phyloP scores from a whole-genome alignment of 1,140 invertebrate species.

The Hypothenemus hampei region DNA sequence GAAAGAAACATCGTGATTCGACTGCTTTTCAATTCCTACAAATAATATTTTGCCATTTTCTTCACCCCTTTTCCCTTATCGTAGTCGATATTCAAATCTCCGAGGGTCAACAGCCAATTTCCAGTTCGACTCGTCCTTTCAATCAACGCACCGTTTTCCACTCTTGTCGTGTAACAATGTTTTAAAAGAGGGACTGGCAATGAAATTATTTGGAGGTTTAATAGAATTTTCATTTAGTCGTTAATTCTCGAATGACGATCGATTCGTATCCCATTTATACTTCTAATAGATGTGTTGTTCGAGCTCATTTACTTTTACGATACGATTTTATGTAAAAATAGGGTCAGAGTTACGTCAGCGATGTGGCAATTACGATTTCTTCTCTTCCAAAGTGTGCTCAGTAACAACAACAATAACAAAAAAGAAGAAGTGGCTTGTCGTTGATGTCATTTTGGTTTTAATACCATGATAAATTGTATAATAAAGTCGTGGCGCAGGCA shows the following conservation, averaged over 20 bases:
- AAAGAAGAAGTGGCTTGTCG: too few species aligned
- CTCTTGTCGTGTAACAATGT: neutral
- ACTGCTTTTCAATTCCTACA: too few species aligned
- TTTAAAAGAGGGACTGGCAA: too few species aligned
- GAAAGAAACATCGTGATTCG: too few species aligned
- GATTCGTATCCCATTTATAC: neutral
- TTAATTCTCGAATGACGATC: neutral
- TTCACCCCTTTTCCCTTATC: neutral
- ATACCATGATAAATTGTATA: neutral
- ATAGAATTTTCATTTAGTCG: neutral
- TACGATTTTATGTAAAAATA: neutral
- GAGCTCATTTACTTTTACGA: neutral
- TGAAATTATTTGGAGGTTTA: neutral
- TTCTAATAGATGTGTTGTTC: neutral
- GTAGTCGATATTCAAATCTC: conserved; percentile 9
- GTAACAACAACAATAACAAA: too few species aligned
- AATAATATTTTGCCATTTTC: conserved; percentile 5
- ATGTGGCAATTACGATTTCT: neutral
- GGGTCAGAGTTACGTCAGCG: neutral
- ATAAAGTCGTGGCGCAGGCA: neutral
- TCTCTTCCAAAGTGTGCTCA: neutral
- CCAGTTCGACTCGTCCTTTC: neutral
- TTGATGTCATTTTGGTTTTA: too few species aligned
- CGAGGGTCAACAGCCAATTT: conserved; percentile 12
- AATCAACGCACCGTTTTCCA: neutral